Evolutionary conservation across 2,113 vertebrate genomes (phyloP).

Genomic region (Erythrolamprus reginae): DNA sequence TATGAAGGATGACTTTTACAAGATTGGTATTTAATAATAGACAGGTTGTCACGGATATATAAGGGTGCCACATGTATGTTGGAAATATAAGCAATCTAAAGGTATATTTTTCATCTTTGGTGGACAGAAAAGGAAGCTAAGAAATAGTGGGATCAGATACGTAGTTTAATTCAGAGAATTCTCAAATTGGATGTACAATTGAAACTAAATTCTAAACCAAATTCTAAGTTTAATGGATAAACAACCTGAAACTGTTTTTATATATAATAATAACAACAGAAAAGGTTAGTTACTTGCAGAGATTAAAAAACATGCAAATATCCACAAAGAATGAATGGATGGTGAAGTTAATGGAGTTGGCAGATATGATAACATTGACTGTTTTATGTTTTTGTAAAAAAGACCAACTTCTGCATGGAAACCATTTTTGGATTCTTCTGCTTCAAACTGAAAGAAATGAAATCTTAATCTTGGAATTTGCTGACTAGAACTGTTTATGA

Average conservation of each 20-base stretch:
- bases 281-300: background rate
- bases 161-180: background rate
- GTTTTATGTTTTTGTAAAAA: no score
- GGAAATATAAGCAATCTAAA: background rate
- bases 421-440: background rate
- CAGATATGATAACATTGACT: background rate
- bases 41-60: background rate
- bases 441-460: background rate
- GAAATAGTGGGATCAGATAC: background rate
- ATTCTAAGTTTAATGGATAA: background rate
- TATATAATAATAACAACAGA: background rate
- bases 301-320: background rate
- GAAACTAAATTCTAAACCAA: background rate
- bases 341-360: background rate
- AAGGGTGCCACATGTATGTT: background rate
- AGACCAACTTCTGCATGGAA: no score
- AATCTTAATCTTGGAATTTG: background rate
- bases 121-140: background rate
- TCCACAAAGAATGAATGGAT: background rate
- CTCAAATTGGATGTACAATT: background rate
- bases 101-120: background rate
- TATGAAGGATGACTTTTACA: background rate
- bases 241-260: background rate
- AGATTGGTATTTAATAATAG: background rate
- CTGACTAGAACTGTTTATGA: no score